Evolutionary conservation across 2,888 invertebrate genomes (phyloP).

Genomic region (Lissocephala sabroskyi): DNA sequence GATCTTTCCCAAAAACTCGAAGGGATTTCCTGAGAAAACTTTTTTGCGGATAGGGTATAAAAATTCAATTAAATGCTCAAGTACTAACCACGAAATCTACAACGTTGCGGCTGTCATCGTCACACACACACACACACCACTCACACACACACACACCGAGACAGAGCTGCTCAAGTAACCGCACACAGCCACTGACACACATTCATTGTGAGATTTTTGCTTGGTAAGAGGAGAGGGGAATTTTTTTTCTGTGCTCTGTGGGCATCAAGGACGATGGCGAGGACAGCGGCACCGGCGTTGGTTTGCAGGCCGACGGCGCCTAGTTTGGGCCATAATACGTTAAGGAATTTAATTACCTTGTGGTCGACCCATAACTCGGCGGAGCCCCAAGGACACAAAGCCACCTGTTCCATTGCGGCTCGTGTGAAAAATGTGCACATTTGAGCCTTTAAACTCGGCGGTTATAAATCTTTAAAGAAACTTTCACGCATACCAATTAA

Average conservation of each 20-base stretch:
- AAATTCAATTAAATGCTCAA: slow-evolving; percentile 56
- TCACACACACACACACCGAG: slow-evolving; percentile 3
- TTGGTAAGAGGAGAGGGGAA: too few species aligned
- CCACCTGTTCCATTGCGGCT: slow-evolving; percentile 1
- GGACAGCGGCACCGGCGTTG: too few species aligned
- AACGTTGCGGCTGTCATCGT: slow-evolving; percentile 25
- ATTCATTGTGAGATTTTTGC: slow-evolving; percentile 33
- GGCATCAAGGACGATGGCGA: slow-evolving; percentile 45
- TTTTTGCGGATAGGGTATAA: slow-evolving; percentile 8
- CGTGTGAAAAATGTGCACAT: too few species aligned
- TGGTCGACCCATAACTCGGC: slow-evolving; percentile 41
- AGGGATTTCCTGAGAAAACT: too few species aligned
- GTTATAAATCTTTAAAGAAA: too few species aligned
- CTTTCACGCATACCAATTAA: too few species aligned
- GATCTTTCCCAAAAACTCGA: too few species aligned
- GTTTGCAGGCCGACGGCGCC: too few species aligned
- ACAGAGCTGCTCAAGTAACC: too few species aligned
- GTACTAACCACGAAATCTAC: slow-evolving; percentile 45
- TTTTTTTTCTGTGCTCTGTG: too few species aligned
- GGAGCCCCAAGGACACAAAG: slow-evolving; percentile 12
- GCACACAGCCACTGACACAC: slow-evolving; percentile 27
- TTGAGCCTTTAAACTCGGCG: too few species aligned
- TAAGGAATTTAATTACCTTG: slow-evolving; percentile 56
- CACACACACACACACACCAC: slow-evolving; percentile 10
- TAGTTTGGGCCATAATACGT: slow-evolving; percentile 24